phyloP scores from a whole-genome alignment of 2,888 invertebrate genomes.

The Trypoxylon attenuatum region DNA sequence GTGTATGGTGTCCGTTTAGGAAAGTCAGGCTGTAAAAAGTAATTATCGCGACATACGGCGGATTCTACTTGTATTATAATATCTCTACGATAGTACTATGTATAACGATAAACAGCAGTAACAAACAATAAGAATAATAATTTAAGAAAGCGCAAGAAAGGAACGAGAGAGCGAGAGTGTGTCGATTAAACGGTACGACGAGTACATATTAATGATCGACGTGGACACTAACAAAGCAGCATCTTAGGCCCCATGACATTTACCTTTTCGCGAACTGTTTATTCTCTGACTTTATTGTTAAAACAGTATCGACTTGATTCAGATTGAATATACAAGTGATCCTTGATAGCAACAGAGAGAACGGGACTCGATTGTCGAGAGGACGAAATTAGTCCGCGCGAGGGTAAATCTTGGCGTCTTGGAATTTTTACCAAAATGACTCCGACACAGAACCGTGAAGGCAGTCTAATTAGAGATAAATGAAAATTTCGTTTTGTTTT shows the following conservation, averaged over 20 bases:
- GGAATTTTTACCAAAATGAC: conserved; percentile 64
- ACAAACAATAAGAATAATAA: conserved; percentile 57
- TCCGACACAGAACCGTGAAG: conserved; percentile 42
- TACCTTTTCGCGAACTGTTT: conserved; percentile 18
- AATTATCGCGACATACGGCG: conserved; percentile 45
- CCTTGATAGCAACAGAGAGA: too few relatives aligned
- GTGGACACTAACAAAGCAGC: conserved; percentile 18
- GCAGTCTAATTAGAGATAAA: conserved; percentile 51
- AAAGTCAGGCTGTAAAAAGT: conserved; percentile 41
- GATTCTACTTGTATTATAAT: conserved; percentile 64
- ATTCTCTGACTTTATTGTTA: too few relatives aligned
- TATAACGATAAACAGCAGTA: conserved; percentile 56
- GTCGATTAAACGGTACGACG: conserved; percentile 15
- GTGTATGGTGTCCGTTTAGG: not conserved
- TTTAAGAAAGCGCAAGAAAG: conserved; percentile 32
- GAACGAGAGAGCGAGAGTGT: not conserved
- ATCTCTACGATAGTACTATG: conserved; percentile 54
- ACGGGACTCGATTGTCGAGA: too few relatives aligned
- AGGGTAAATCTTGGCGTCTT: conserved; percentile 43
- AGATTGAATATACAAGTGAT: too few relatives aligned
- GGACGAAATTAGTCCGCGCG: conserved; percentile 4
- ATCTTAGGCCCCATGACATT: too few relatives aligned
- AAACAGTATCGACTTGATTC: too few relatives aligned
- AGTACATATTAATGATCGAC: conserved; percentile 17
- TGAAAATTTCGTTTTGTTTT: conserved; percentile 44